Evolutionary conservation across 2,888 invertebrate genomes (phyloP), one percentile per base, ranked within the genome.

Genomic region (Invenusta paracnida): DNA sequence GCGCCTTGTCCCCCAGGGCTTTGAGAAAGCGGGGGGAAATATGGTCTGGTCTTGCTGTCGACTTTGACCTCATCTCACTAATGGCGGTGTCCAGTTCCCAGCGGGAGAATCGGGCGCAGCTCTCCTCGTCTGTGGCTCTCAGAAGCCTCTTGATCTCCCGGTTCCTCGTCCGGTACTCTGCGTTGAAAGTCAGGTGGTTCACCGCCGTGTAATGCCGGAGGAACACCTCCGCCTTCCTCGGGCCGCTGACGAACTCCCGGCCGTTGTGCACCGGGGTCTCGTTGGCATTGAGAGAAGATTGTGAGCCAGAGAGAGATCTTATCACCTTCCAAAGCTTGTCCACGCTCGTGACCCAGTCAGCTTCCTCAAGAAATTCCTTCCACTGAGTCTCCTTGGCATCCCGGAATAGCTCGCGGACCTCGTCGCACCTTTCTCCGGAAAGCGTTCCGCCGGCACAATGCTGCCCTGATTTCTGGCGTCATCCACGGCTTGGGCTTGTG

Each of bases 361-460:
- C 48, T 48, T 48, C 48, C 5, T 48, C 48, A 17, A 48, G 48
- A 48, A 48, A 48, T 11, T 48, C 48, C 48, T 48, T 48, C 48
- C 48, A 73, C 25, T 73, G 73, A 23, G 73, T 73, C 73, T 73
- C 73, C 73, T 73, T 73, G 73, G 73, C 73, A 5, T 73, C 73
- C 27, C 27, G 73, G 73, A 73, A 5, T 73, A 73, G 73, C 73
- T 73, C 73, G 73, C 73, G 73, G 73, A 73, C 73, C 73, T 73
- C 73, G 73, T 73, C 23, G 73, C 73, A 73, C 73, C 17, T 73
- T 23, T 73, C 73, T 73, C 73, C 25, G 73, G 27, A 73, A 25
- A 2, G 73, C 73, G 73, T 73, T 73, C 25, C 27, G 73, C 2
- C 73, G 73, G 73, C 73, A 23, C 73, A 73, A 25, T 2, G 73